phyloP scores from a whole-genome alignment of 2,113 vertebrate genomes.

The Xenopus laevis region DNA sequence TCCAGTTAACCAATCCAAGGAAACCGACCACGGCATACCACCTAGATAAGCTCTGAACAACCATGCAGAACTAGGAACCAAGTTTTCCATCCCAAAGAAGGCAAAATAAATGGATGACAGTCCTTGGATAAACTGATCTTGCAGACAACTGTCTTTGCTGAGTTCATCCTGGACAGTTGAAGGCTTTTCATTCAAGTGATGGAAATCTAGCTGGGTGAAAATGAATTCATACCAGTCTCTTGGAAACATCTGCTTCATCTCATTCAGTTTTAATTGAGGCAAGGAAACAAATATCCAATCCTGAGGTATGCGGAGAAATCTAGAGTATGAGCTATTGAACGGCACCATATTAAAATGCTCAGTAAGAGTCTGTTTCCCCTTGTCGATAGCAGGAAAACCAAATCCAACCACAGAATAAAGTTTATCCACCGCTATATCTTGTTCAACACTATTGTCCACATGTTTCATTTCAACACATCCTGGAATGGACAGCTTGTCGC shows the following conservation, averaged over 20 bases:
- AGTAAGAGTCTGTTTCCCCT: slow-evolving; percentile 56
- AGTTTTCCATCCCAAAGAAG: slow-evolving; percentile 78
- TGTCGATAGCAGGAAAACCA: slow-evolving; percentile 67
- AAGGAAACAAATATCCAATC: slow-evolving; percentile 80
- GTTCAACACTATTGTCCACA: slow-evolving; percentile 64
- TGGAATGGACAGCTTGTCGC: slow-evolving; percentile 71
- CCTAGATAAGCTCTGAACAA: slow-evolving; percentile 85
- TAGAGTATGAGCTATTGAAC: slow-evolving; percentile 81
- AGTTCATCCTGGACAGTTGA: slow-evolving; percentile 76
- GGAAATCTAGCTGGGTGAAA: slow-evolving; percentile 74
- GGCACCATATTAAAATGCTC: slow-evolving; percentile 56
- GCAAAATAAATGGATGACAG: slow-evolving; percentile 79
- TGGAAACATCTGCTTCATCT: slow-evolving; percentile 81
- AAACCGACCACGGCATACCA: slow-evolving; percentile 82
- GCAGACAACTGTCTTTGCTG: slow-evolving; percentile 75
- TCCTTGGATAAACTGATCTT: slow-evolving; percentile 77
- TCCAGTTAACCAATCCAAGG: slow-evolving; percentile 83
- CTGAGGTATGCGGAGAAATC: slow-evolving; percentile 75
- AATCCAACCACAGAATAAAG: slow-evolving; percentile 62
- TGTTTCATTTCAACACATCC: slow-evolving; percentile 82
- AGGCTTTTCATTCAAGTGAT: slow-evolving; percentile 68
- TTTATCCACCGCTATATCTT: slow-evolving; percentile 67
- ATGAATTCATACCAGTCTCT: slow-evolving; percentile 90
- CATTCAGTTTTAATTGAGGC: slow-evolving; percentile 66
- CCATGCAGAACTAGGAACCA: slow-evolving; percentile 77